These are phyloP conservation scores for Erpetoichthys calabaricus DNA, from an alignment of 2,797 vertebrate genomes.

Conservation along the genomic window DNA sequence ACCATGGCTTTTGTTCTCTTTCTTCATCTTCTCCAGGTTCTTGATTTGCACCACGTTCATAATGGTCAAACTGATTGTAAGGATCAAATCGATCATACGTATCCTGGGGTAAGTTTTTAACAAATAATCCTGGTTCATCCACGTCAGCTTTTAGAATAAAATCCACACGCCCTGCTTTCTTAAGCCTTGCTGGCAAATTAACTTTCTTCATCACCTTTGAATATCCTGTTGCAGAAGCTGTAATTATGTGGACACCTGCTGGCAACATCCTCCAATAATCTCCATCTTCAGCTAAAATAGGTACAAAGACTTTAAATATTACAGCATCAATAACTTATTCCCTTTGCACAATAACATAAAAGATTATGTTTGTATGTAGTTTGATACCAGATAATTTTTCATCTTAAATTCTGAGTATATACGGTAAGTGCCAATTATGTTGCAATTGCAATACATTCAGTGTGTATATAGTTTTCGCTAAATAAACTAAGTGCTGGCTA, in stretches of 20 bases:
- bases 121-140: slow-evolving; percentile 40
- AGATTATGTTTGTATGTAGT: too few species aligned
- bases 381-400: too few species aligned
- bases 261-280: slow-evolving; percentile 89
- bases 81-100: slow-evolving; percentile 50
- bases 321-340: too few species aligned
- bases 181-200: slow-evolving; percentile 62
- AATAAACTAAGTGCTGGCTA: too few species aligned
- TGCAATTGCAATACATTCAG: too few species aligned
- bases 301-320: neutral
- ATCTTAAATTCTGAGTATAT: too few species aligned
- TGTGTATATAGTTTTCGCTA: too few species aligned
- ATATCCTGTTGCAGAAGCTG: slow-evolving; percentile 69
- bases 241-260: slow-evolving; percentile 67
- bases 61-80: slow-evolving; percentile 56
- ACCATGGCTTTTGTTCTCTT: slow-evolving; percentile 80
- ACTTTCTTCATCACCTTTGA: slow-evolving; percentile 71
- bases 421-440: too few species aligned
- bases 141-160: slow-evolving; percentile 63
- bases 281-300: slow-evolving; percentile 62
- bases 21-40: slow-evolving; percentile 22
- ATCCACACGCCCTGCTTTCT: slow-evolving; percentile 67
- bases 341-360: too few species aligned
- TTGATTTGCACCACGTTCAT: slow-evolving; percentile 13
- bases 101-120: slow-evolving; percentile 30